Evolutionary conservation across 2,888 invertebrate genomes (phyloP), one percentile per base, ranked within the genome.

Genomic region (Sarcophaga variegata): DNA sequence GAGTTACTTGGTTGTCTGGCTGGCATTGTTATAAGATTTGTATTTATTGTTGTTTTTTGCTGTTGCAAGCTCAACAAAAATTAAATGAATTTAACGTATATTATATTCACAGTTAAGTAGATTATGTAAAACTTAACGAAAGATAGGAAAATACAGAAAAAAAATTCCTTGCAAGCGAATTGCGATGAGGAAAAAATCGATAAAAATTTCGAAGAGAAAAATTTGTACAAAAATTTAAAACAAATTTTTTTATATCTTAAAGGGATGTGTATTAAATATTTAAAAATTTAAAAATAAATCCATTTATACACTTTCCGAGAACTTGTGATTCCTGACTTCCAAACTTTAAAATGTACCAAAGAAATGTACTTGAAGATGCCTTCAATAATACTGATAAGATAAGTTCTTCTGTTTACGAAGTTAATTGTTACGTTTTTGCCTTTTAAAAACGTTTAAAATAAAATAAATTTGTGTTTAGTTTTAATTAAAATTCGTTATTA

Each of bases 21-120:
- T 59, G 71, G 80, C 72, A 71, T 54, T 74, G 37, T 83, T 59
- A 59, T 59, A 69, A 69, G 37, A 67, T 66, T 69, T 67, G 27
- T 60, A 62, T 62, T 37, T 37, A 37, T 37, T 37, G 37, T 37
- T 37, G 37, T 37, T 10, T 59, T 63, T 62, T 37, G 62, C 59
- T 80, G 70, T 64, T 69, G 20, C 63, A 66, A 79, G 63, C 76
- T 76, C 59, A 74, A 20, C 63, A 64, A 66, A 78, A 77, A 63
- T 49, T 49, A 78, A 67, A 78, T 67, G 54, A 75, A 76, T 76
- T 86, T 76, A 76, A 83, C 76, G 86, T 77, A 62, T 76, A 69
- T 80, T 83, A 74, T 86, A 82, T 83, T 76, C 66, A 76, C 83
- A 80, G 72, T 76, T 81, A 83, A 86, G 86, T 62, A 86, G 86